Conservation (phyloP, 2,888 invertebrate species). For the Aphidius colemani region DNA sequence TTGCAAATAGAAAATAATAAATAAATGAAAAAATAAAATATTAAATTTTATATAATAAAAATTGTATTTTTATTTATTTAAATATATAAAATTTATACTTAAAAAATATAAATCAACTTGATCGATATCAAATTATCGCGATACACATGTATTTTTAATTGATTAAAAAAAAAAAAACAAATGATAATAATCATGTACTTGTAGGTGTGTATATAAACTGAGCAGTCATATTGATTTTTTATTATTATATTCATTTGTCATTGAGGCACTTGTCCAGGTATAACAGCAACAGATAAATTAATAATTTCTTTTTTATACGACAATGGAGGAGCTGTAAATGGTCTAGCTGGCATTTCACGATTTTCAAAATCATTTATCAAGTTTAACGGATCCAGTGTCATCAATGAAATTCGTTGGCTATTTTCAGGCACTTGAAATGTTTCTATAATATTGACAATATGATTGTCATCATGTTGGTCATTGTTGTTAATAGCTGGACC, state of each 20-base stretch:
- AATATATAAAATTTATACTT: too few relatives aligned
- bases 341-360: slow-evolving; percentile 35
- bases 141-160: too few relatives aligned
- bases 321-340: slow-evolving; percentile 47
- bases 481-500: slow-evolving; percentile 32
- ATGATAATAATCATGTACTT: too few relatives aligned
- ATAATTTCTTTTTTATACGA: slow-evolving; percentile 35
- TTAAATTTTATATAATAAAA: too few relatives aligned
- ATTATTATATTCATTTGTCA: slow-evolving; percentile 25
- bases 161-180: too few relatives aligned
- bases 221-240: too few relatives aligned
- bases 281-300: slow-evolving; percentile 36
- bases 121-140: too few relatives aligned
- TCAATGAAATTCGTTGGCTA: slow-evolving; percentile 34
- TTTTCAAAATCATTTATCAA: slow-evolving; percentile 24
- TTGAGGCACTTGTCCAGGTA: slow-evolving; percentile 48
- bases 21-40: too few relatives aligned
- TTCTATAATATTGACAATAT: slow-evolving; percentile 22
- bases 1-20: too few relatives aligned
- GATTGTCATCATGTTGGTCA: slow-evolving; percentile 22
- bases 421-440: slow-evolving; percentile 31
- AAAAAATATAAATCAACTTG: too few relatives aligned
- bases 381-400: slow-evolving; percentile 39
- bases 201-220: too few relatives aligned
- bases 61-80: too few relatives aligned